Evolutionary conservation across 2,113 vertebrate genomes (phyloP).

Genomic region (Oncorhynchus gorbuscha): DNA sequence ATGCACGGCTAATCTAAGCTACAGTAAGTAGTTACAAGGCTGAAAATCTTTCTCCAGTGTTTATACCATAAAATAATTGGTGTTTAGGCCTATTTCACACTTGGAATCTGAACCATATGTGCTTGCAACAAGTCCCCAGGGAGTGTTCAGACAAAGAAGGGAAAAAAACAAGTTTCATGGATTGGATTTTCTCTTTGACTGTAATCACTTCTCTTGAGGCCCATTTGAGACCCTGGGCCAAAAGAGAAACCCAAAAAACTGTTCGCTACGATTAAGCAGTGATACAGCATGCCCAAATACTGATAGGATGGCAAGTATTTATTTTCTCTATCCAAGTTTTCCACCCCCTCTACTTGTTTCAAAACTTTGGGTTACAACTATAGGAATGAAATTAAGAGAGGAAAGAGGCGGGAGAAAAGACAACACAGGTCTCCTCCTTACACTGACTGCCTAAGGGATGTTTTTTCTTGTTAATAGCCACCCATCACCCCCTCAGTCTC

Average conservation of each 20-base stretch:
- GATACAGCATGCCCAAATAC: slow-evolving; percentile 61
- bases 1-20: slow-evolving; percentile 61
- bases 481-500: slow-evolving; percentile 69
- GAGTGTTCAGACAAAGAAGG: slow-evolving; percentile 27
- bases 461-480: slow-evolving; percentile 77
- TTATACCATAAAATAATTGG: slow-evolving; percentile 72
- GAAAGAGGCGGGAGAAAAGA: neutral
- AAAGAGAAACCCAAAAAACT: slow-evolving; percentile 43
- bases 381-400: neutral
- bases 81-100: slow-evolving; percentile 68
- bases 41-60: slow-evolving; percentile 65
- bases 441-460: slow-evolving; percentile 62
- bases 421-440: slow-evolving; percentile 62
- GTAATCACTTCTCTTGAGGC: slow-evolving; percentile 58
- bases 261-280: slow-evolving; percentile 65
- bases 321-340: slow-evolving; percentile 6
- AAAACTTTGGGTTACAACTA: neutral
- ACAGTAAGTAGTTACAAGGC: slow-evolving; percentile 51
- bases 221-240: slow-evolving; percentile 56
- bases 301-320: slow-evolving; percentile 64
- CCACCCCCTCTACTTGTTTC: neutral
- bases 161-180: slow-evolving; percentile 38
- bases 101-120: slow-evolving; percentile 69
- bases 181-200: slow-evolving; percentile 56
- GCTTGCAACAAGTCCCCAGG: slow-evolving; percentile 54